Percentiles rank a stretch among this genome's conserved stretches.
These are phyloP conservation scores for Pangasianodon gigas DNA, from an alignment of 2,113 vertebrate genomes.

Conservation along the genomic window DNA sequence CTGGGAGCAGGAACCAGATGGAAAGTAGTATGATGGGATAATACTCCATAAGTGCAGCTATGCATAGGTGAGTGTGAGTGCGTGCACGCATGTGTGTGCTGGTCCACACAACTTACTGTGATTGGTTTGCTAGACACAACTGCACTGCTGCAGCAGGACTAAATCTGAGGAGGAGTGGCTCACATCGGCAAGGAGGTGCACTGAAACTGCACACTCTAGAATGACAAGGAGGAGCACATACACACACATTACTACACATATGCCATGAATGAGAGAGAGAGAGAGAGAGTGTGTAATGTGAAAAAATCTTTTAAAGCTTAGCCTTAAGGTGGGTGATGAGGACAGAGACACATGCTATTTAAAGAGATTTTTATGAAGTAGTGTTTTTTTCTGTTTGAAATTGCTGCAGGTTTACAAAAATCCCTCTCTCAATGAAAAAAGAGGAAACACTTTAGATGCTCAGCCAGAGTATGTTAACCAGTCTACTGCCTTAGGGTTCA, in stretches of 20 bases:
- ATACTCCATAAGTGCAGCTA: slow-evolving; percentile 42
- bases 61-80: slow-evolving; percentile 31
- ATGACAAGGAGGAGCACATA: slow-evolving; percentile 15
- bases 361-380: not conserved
- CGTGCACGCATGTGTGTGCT: slow-evolving; percentile 7
- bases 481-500: slow-evolving; percentile 31
- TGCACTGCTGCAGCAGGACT: slow-evolving; percentile 28
- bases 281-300: not conserved
- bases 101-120: slow-evolving; percentile 18
- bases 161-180: slow-evolving; percentile 43
- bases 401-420: slow-evolving; percentile 16
- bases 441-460: slow-evolving; percentile 26
- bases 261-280: not conserved
- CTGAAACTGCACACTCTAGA: slow-evolving; percentile 33
- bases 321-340: not conserved
- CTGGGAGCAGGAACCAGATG: slow-evolving; percentile 43
- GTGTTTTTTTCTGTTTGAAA: slow-evolving; percentile 18
- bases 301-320: slow-evolving; percentile 1
- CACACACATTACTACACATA: not conserved
- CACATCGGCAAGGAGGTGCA: slow-evolving; percentile 41
- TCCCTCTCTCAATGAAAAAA: not conserved
- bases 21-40: slow-evolving; percentile 39
- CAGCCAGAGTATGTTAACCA: slow-evolving; percentile 8
- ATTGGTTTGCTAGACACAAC: slow-evolving; percentile 31
- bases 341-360: slow-evolving; percentile 1